A percentile compares a stretch with the other conserved stretches of the same genome.
Conservation (phyloP, 2,113 vertebrate genomes). For the Lampris megalopsis region DNA sequence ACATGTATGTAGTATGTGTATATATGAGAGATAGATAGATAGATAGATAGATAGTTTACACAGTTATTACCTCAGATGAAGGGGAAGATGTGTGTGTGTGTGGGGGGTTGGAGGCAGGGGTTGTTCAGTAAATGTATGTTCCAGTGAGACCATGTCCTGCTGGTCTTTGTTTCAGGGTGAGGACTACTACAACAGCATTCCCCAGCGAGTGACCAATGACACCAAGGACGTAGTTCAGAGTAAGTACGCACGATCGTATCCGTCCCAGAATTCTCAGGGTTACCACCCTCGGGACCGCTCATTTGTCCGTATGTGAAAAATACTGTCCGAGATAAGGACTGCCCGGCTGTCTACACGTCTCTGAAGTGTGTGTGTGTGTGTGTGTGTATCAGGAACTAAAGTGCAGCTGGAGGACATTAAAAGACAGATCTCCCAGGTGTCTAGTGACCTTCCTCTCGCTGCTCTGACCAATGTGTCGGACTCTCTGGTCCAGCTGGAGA, state of each 20-base stretch:
- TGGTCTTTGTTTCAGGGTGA: conserved; percentile 72
- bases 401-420: conserved; percentile 62
- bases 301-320: too few relatives aligned
- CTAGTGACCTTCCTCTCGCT: conserved; percentile 19
- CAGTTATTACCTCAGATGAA: too few relatives aligned
- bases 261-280: background rate
- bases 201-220: conserved; percentile 74
- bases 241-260: conserved; percentile 67
- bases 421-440: conserved; percentile 61
- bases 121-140: too few relatives aligned
- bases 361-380: background rate
- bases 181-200: conserved; percentile 57
- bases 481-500: background rate
- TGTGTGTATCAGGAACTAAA: conserved; percentile 70
- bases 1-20: too few relatives aligned
- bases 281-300: too few relatives aligned
- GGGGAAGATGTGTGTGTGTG: too few relatives aligned
- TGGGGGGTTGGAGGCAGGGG: too few relatives aligned
- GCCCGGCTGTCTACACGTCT: background rate
- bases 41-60: too few relatives aligned
- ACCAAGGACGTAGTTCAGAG: conserved; percentile 74
- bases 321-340: too few relatives aligned
- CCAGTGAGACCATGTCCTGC: background rate
- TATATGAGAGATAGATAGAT: too few relatives aligned
- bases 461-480: conserved; percentile 7